Percentiles rank a stretch among this genome's conserved stretches.
Evolutionary conservation across 2,113 vertebrate genomes (phyloP).

Genomic region (Phylloscopus whistleri): DNA sequence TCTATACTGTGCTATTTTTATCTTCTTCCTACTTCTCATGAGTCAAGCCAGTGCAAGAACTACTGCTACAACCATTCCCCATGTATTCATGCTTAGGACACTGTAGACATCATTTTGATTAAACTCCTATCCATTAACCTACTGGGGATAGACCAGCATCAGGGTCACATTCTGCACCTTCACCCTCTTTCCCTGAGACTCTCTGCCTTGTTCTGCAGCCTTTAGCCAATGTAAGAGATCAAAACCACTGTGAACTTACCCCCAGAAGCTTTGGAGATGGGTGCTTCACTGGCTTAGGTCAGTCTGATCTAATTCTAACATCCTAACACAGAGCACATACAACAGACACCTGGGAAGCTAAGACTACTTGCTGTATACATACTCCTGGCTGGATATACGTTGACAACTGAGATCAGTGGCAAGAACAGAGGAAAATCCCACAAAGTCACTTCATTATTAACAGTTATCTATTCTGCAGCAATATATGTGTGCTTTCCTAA

Average conservation of each 20-base stretch:
- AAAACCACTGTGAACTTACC: background rate
- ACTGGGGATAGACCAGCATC: background rate
- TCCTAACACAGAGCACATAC: background rate
- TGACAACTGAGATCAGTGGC: background rate
- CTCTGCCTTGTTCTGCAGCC: background rate
- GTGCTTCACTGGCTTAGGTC: background rate
- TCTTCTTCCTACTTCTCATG: background rate
- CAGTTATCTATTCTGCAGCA: background rate
- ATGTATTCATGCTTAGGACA: background rate
- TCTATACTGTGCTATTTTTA: background rate
- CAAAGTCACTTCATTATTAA: background rate
- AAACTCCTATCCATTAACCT: background rate
- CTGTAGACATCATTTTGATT: background rate
- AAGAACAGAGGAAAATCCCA: background rate
- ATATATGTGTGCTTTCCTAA: background rate
- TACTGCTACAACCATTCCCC: background rate
- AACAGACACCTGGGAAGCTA: background rate
- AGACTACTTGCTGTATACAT: background rate
- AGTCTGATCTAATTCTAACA: background rate
- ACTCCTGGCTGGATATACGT: background rate
- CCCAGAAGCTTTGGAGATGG: background rate
- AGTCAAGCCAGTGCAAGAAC: background rate
- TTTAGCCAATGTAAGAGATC: background rate
- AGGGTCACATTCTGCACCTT: fast-evolving
- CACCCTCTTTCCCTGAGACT: background rate